Evolutionary conservation across 1,140 invertebrate genomes (phyloP).

Genomic region (Caenorhabditis briggsae): DNA sequence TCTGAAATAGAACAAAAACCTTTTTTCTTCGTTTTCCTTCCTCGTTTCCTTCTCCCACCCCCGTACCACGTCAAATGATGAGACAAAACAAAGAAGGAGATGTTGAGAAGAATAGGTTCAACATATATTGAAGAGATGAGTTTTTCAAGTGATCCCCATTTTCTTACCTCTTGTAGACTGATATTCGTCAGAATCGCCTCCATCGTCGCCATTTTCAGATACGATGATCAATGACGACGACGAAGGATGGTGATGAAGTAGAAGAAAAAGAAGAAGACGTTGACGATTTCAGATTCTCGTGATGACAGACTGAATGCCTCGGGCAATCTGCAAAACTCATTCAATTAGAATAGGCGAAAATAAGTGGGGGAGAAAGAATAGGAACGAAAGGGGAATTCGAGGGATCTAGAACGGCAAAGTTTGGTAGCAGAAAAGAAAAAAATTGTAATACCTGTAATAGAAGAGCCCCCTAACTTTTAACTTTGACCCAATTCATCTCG

Average conservation of each 20-base stretch:
- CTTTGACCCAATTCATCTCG: no score
- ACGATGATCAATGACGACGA: slow-evolving; percentile 35
- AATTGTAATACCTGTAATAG: no score
- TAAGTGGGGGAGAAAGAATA: not conserved
- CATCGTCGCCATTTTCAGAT: slow-evolving; percentile 24
- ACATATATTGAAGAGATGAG: slow-evolving; percentile 48
- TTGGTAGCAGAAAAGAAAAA: no score
- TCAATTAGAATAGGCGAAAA: slow-evolving; percentile 15
- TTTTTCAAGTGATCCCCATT: slow-evolving; percentile 23
- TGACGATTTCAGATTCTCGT: slow-evolving; percentile 8
- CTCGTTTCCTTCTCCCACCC: not conserved
- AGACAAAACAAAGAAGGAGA: not conserved
- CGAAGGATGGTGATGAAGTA: not conserved
- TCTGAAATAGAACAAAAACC: not conserved
- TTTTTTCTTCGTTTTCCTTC: not conserved
- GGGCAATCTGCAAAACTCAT: slow-evolving; percentile 50
- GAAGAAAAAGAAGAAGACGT: not conserved
- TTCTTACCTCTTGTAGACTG: slow-evolving; percentile 34
- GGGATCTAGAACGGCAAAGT: no score
- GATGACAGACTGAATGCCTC: slow-evolving; percentile 46
- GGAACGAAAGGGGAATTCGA: not conserved
- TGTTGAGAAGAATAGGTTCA: not conserved
- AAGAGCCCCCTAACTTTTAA: no score
- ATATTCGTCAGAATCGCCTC: slow-evolving; percentile 40
- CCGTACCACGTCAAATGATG: slow-evolving; percentile 23